A percentile compares a stretch with the other conserved stretches of the same genome.
Evolutionary conservation across 2,888 invertebrate genomes (phyloP).

Genomic region (Tetragonisca angustula): DNA sequence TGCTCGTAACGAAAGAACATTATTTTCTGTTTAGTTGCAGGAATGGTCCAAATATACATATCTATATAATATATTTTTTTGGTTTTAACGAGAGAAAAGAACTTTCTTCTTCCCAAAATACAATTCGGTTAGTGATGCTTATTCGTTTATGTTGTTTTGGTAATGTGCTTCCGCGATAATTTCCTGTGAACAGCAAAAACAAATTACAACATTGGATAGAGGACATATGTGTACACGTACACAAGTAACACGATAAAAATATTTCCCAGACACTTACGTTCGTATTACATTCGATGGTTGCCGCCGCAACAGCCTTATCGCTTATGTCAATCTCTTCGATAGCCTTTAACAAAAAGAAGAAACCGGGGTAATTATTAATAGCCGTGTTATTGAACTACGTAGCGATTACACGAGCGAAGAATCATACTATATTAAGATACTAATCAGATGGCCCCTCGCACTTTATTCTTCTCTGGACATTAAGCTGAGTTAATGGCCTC

Average conservation of each 20-base stretch:
- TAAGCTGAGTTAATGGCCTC: conserved; percentile 70
- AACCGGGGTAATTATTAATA: background rate
- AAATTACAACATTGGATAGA: background rate
- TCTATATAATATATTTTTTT: conserved; percentile 84
- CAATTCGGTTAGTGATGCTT: conserved; percentile 81
- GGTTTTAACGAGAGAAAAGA: conserved; percentile 84
- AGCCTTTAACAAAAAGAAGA: conserved; percentile 73
- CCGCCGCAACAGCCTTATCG: conserved; percentile 82
- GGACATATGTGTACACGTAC: background rate
- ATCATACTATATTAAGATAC: conserved; percentile 6
- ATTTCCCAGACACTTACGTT: conserved; percentile 72
- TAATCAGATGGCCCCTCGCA: conserved; percentile 84
- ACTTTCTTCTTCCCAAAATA: conserved; percentile 84
- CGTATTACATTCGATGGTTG: conserved; percentile 80
- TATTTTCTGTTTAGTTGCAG: conserved; percentile 82
- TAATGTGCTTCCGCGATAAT: conserved; percentile 81
- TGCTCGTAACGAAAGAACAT: conserved; percentile 83
- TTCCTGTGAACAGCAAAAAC: conserved; percentile 76
- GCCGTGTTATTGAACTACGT: background rate
- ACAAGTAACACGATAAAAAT: background rate
- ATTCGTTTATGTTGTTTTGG: conserved; percentile 82
- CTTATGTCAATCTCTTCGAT: conserved; percentile 82
- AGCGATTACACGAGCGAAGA: background rate
- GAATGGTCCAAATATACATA: conserved; percentile 84
- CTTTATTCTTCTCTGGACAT: conserved; percentile 76